Base-by-base conservation (phyloP, 1,140 invertebrate genomes). In the Heliconius eleuchia region DNA sequence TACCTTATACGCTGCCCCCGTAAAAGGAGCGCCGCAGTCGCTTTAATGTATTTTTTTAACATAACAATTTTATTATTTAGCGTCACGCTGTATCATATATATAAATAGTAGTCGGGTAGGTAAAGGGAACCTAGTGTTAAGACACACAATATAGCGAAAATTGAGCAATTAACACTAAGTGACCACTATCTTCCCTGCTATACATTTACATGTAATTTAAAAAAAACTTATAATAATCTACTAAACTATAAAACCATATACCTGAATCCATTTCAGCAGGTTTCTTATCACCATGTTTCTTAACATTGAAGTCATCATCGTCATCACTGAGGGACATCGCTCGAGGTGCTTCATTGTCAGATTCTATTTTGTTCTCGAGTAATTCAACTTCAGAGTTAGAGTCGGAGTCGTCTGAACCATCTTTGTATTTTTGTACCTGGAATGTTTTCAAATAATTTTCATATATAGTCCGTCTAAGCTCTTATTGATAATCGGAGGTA, bases 371-470 rank as follows among this genome's bases (percentile, higher is more conserved):
- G 80, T 95, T 95, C 79, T 95, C 95, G 19, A 91, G 85, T 30
- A 95, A 79, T 71, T 95, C 94, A 19, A 87, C 80, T 37, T 95
- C 95, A 0, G 92, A 93, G 6, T 87, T 90, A 0, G 94, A 94
- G 0, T 85, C 87, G 0, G 91, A 90, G 0, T 86, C 84, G 0
- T 92, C 91, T 1, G 83, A 84, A 13, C 92, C 90, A 71, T 94
- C 93, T 75, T 92, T 93, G 83, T 95, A 95, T 77, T 93, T 94
- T 81, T 95, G 92, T 11, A 95, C 90, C 94, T 95, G 83, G 13
- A 79, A 71, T 13, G 60, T 66, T 30, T 30, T 1, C 8, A 66
- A 13, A 27, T 66, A 66, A 66, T 66, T 13, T 66, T 4, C 23
- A 27, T 13, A 57, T 23, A 57, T 1, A 23, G 23, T 23, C 23